These are phyloP conservation scores for Epinotia demarniana DNA, from an alignment of 2,888 invertebrate genomes.

Conservation along the genomic window DNA sequence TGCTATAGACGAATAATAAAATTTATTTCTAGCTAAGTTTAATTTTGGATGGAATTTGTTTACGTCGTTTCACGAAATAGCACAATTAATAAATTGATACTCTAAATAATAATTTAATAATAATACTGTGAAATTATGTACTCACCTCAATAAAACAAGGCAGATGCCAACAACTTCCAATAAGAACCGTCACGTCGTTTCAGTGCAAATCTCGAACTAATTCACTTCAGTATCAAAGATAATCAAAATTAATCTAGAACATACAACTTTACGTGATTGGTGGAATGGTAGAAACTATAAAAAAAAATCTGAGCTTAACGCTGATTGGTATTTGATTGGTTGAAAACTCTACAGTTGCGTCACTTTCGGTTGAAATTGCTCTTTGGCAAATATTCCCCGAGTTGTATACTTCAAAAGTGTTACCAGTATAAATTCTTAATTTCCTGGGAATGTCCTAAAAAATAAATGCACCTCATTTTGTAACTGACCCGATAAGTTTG, in stretches of 20 bases:
- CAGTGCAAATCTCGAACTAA: background rate
- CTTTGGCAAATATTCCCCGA: constrained; percentile 17
- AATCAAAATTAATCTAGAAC: background rate
- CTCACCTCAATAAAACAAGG: background rate
- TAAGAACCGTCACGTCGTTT: constrained; percentile 2
- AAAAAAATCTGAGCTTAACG: background rate
- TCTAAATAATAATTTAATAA: background rate
- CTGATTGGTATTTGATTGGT: constrained; percentile 31
- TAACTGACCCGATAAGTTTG: too few species aligned
- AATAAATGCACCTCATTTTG: too few species aligned
- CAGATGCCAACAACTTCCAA: background rate
- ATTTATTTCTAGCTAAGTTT: too few species aligned
- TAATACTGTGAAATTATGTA: background rate
- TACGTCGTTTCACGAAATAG: too few species aligned
- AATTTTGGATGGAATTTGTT: too few species aligned
- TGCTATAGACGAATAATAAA: too few species aligned
- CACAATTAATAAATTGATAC: too few species aligned
- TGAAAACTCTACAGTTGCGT: constrained; percentile 5
- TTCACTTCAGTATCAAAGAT: background rate
- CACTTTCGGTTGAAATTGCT: background rate
- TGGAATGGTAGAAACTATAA: constrained; percentile 15
- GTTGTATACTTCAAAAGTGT: background rate
- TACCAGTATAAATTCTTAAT: constrained; percentile 1
- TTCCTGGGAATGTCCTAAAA: too few species aligned
- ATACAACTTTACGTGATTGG: constrained; percentile 13